Conservation (phyloP, 2,113 vertebrate species). For the Cebidichthys violaceus region DNA sequence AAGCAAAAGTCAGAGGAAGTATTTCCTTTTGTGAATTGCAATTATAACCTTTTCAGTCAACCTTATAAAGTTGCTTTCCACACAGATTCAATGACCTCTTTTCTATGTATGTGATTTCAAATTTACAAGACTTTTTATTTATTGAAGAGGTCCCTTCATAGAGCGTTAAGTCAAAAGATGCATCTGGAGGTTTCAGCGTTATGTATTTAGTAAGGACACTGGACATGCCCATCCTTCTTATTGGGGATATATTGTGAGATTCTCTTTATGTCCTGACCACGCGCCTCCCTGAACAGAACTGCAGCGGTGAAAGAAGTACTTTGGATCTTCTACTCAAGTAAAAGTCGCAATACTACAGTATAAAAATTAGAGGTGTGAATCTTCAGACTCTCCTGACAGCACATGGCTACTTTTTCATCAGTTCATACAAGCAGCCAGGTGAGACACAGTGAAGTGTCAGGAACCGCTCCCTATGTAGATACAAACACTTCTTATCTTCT, state of each 20-base stretch:
- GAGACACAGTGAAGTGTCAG: no score
- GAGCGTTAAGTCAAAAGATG: not conserved
- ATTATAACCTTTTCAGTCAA: not conserved
- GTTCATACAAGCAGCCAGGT: no score
- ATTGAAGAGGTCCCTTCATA: constrained; percentile 3
- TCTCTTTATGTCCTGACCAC: not conserved
- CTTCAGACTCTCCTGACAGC: no score
- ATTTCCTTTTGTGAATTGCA: not conserved
- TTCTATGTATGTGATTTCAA: not conserved
- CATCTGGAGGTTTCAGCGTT: not conserved
- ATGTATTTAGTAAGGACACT: not conserved
- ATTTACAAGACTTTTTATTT: not conserved
- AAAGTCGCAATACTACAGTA: not conserved
- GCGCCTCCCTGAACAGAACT: not conserved
- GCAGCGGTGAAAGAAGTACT: no score
- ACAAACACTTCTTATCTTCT: no score
- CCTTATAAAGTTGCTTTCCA: not conserved
- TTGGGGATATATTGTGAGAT: not conserved
- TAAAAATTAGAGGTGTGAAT: not conserved
- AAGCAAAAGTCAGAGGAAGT: not conserved
- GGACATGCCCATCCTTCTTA: not conserved
- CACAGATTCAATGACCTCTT: not conserved
- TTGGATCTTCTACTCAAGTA: not conserved
- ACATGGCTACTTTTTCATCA: no score
- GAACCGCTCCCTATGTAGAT: no score